Percentiles rank a stretch among this genome's conserved stretches.
Evolutionary conservation across 2,797 vertebrate species (phyloP).

Genomic region (Pampus argenteus): DNA sequence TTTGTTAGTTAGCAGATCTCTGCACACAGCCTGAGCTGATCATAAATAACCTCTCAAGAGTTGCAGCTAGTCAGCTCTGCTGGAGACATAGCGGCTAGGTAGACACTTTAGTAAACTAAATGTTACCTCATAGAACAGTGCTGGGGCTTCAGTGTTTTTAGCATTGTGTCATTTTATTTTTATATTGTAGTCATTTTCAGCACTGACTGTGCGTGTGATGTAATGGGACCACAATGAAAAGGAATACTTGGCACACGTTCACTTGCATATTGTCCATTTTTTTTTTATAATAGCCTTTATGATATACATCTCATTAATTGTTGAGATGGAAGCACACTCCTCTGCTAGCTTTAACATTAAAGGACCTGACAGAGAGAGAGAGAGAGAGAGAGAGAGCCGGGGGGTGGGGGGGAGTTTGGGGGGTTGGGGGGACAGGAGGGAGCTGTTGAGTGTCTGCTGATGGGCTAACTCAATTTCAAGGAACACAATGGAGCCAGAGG

Average conservation of each 20-base stretch:
- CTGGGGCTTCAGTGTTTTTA: not conserved
- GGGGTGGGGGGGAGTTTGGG: not conserved
- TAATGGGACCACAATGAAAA: conserved; percentile 28
- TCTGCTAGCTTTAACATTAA: conserved; percentile 45
- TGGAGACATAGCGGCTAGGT: conserved; percentile 23
- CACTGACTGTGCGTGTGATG: conserved; percentile 1
- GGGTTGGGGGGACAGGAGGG: conserved; percentile 11
- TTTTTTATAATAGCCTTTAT: conserved; percentile 42
- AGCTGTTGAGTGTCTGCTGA: conserved; percentile 68
- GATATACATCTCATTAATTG: conserved; percentile 31
- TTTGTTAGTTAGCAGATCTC: conserved; percentile 43
- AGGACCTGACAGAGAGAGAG: conserved; percentile 49
- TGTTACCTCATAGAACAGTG: not conserved
- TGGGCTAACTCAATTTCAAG: conserved; percentile 74
- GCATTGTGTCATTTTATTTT: not conserved
- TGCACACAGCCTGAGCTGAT: conserved; percentile 35
- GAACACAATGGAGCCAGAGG: conserved; percentile 73
- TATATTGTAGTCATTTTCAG: not conserved
- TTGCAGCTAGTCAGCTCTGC: conserved; percentile 41
- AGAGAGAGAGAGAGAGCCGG: not conserved
- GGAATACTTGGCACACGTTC: conserved; percentile 17
- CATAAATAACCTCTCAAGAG: conserved; percentile 51
- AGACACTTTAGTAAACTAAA: conserved; percentile 12
- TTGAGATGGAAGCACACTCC: conserved; percentile 47
- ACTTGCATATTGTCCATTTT: conserved; percentile 9